A percentile compares a stretch with the other conserved stretches of the same genome.
Evolutionary conservation across 2,797 vertebrate species (phyloP).

Genomic region (Crax fasciolata): DNA sequence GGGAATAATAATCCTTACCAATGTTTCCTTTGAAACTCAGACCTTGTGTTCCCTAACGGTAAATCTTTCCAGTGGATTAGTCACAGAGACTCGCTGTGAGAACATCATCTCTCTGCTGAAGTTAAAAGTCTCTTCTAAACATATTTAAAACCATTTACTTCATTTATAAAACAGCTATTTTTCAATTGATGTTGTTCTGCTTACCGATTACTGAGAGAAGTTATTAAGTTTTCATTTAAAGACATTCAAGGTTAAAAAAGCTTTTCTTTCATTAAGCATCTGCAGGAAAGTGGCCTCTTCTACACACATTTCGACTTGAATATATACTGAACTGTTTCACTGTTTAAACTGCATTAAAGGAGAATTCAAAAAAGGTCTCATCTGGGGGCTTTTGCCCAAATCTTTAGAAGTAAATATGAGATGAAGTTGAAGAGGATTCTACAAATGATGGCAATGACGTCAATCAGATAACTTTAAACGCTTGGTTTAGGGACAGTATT

Average conservation of each 20-base stretch:
- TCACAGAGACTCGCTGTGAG: neutral
- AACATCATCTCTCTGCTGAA: conserved; percentile 15
- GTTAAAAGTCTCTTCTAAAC: conserved; percentile 43
- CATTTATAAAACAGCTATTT: conserved; percentile 31
- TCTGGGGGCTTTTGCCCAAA: neutral
- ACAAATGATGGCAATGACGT: neutral
- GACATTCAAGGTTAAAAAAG: conserved; percentile 33
- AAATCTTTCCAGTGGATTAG: conserved; percentile 75
- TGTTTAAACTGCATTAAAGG: neutral
- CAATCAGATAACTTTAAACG: neutral
- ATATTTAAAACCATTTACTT: conserved; percentile 29
- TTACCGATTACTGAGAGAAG: neutral
- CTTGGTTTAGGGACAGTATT: neutral
- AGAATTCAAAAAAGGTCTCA: neutral
- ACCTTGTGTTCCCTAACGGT: conserved; percentile 36
- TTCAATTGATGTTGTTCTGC: conserved; percentile 13
- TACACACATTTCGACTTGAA: neutral
- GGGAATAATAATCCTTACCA: conserved; percentile 74
- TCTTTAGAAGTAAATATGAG: neutral
- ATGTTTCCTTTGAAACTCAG: conserved; percentile 68
- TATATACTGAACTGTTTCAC: neutral
- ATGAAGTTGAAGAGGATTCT: neutral
- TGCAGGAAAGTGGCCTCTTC: neutral
- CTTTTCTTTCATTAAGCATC: conserved; percentile 3
- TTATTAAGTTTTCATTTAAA: conserved; percentile 36